phyloP scores from a whole-genome alignment of 2,797 vertebrate genomes.

The Alcedo quadribrachys region DNA sequence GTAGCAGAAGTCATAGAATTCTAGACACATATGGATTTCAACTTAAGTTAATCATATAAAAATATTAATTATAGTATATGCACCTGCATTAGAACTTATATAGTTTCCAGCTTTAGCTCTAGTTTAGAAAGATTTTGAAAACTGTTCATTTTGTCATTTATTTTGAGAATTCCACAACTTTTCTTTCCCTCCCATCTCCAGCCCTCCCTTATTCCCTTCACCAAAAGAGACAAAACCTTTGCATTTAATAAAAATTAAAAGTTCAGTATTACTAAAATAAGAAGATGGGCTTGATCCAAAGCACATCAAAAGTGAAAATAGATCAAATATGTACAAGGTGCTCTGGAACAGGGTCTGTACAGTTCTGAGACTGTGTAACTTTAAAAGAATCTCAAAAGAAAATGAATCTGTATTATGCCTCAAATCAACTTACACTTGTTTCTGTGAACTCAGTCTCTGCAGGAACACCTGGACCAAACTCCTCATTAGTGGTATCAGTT shows the following conservation, averaged over 20 bases:
- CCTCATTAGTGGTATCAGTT: conserved; percentile 82
- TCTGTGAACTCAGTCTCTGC: conserved; percentile 94
- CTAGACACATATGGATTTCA: not conserved
- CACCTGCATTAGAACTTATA: not conserved
- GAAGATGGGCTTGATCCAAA: not conserved
- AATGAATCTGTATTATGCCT: not conserved
- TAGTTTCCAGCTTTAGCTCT: conserved; percentile 58
- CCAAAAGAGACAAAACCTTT: not conserved
- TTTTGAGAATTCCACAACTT: not conserved
- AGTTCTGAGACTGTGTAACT: not conserved
- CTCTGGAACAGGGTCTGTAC: not conserved
- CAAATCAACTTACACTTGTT: conserved; percentile 88
- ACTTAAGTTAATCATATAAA: not conserved
- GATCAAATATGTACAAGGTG: not conserved
- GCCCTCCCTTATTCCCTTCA: not conserved
- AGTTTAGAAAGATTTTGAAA: not conserved
- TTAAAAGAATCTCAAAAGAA: not conserved
- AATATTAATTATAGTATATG: not conserved
- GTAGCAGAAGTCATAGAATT: not conserved
- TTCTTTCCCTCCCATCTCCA: not conserved
- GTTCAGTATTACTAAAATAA: not conserved
- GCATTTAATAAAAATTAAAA: not conserved
- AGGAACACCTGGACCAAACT: conserved; percentile 94
- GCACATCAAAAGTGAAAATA: not conserved
- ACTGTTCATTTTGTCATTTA: not conserved